Base-by-base conservation (phyloP, 2,113 vertebrate species). In the Gavialis gangeticus region DNA sequence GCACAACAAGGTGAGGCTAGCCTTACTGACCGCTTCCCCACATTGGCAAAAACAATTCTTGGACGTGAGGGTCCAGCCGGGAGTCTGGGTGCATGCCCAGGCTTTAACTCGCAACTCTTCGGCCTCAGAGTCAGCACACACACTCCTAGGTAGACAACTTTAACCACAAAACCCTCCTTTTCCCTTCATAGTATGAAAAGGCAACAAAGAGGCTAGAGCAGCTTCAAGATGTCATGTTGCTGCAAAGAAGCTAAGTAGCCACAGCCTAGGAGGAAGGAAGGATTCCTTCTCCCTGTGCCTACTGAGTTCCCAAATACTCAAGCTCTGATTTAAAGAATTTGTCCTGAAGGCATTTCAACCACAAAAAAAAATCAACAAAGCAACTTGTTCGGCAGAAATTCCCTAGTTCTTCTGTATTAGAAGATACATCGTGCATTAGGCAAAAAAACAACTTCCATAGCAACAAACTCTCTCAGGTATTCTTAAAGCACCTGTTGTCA, bases 371-470 rank as follows among this genome's bases (percentile, higher is more conserved):
- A 7, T 9, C 46, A 46, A 46, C 46, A 46, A 30, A 5, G 24
- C 55, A 24, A 34, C 93, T 79, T 89, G 87, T 82, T 87, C 94
- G 94, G 88, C 80, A 34, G 64, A 67, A 30, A 18, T 18, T 94
- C 69, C 64, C 84, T 79, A 95, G 84, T 85, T 89, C 37, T 79
- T 83, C 64, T 91, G 94, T 95, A 94, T 89, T 84, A 82, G 82
- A 94, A 87, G 95, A 94, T 82, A 82, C 82, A 93, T 82, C 27
- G 75, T 1, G 3, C 90, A 95, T 82, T 77, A 90, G 92, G 86
- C 59, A 79, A 77, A 1, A 79, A 85, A 95, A 93, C 21, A 93
- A 96, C 95, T 96, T 92, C 96, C 96, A 97, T 97, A 95, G 96
- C 96, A 97, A 97, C 96, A 92, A 37, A 71, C 30, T 21, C 81